Base-by-base conservation (phyloP, 2,113 vertebrate genomes). In the Gasterosteus aculeatus region DNA sequence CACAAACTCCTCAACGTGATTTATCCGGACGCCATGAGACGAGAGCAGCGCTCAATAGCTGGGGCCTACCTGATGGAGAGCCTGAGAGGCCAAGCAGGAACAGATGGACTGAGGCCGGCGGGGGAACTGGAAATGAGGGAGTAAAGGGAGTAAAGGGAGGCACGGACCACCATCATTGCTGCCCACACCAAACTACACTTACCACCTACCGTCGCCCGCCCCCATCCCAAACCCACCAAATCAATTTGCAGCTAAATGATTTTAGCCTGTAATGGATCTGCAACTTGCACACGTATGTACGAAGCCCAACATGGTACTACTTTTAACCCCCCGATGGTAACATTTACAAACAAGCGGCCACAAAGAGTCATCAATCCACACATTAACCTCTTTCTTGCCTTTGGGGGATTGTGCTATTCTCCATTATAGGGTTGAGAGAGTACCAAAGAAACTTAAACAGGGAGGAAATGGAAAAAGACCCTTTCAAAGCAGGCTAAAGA, bases 151-250 rank as follows among this genome's bases (percentile, higher is more conserved):
- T 42, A 42, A 42, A 77, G 80, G 77, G 85, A 87, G 75, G 72
- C 75, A 85, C 74, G 86, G 93, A 94, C 94, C 94, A 94, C 93
- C 94, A 93, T 94, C 92, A 90, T 74, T 82, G 93, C 90, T 93
- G 85, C 89, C 87, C 92, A 90, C 93, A 92, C 87, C 86, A 89
- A 82, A 90, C 87, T 85, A 81, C 80, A 89, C 81, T 91, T 81
- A 85, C 85, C 84, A 88, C 85, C 83, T 85, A 70, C 75, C 66
- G 54, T 77, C 62, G 62, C 69, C 78, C 49, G 70, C 84, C 84
- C 66, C 47, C 83, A 71, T 86, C 86, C 77, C 86, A 86, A 84
- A 84, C 81, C 82, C 86, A 83, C 79, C 87, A 90, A 91, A 93
- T 90, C 91, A 79, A 91, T 92, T 93, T 92, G 84, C 82, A 92